phyloP scores from a whole-genome alignment of 2,797 vertebrate species.

The Hypotaenidia okinawae region DNA sequence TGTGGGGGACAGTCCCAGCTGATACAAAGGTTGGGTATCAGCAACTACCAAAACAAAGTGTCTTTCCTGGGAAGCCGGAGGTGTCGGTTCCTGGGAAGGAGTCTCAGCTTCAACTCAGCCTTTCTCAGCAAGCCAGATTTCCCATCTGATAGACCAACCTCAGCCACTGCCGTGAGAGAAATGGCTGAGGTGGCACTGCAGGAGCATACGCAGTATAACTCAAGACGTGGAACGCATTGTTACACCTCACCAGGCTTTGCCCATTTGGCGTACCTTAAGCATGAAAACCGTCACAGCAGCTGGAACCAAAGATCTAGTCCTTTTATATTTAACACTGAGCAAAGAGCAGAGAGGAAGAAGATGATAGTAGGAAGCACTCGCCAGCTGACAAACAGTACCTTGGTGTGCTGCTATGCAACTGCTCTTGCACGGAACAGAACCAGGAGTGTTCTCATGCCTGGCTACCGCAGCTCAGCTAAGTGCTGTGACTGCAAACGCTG shows the following conservation, averaged over 20 bases:
- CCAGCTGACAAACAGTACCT: neutral
- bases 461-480: neutral
- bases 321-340: neutral
- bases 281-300: neutral
- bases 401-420: neutral
- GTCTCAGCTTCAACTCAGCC: neutral
- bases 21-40: neutral
- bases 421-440: too few species aligned
- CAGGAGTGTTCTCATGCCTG: rapidly evolving
- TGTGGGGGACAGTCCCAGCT: neutral
- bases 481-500: neutral
- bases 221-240: neutral
- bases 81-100: neutral
- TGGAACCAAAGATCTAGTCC: neutral
- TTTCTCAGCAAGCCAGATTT: neutral
- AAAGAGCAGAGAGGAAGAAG: neutral
- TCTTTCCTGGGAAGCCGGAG: neutral
- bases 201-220: neutral
- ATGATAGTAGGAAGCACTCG: neutral
- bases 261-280: neutral
- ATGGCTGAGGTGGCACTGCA: neutral
- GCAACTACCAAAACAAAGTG: neutral
- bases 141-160: neutral
- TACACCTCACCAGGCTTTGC: neutral
- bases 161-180: rapidly evolving